Base-by-base conservation (phyloP, 2,113 vertebrate genomes). In the Rhizomys pruinosus region DNA sequence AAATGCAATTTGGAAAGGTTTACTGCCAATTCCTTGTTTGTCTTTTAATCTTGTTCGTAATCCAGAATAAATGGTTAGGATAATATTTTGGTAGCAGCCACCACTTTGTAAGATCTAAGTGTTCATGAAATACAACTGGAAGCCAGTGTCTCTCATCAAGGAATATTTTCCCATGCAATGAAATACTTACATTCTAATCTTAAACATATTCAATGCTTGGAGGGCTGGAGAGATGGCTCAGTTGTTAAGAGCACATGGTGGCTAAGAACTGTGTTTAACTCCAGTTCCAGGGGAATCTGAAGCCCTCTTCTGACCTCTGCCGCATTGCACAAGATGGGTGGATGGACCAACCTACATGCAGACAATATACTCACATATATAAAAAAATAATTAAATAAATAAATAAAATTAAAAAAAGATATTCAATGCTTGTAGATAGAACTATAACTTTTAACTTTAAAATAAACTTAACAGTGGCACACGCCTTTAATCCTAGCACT, bases 131-230 rank as follows among this genome's bases (percentile, higher is more conserved):
- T 55, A 34, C 23, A 69, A 79, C n/a, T 27, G 3, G 79, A 92
- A 94, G 71, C 76, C 39, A 72, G 27, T 42, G 57, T 82, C 57
- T 63, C 47, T 84, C 55, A 80, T 3, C 16, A 59, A 87, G 61
- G 44, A 69, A 34, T 34, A 32, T 78, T 74, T 64, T 68, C 73
- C 68, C 72, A 34, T 20, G 27, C 73, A 64, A 39, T 59, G 47
- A 47, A 59, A 95, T 59, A 15, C 87, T 87, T 89, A n/a, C n/a
- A 20, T 84, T 84, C 61, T 91, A 25, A 79, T 82, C 55, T 92
- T 92, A 25, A 87, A 87, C n/a, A n/a, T n/a, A n/a, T n/a, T n/a
- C n/a, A n/a, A 52, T 52, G 47, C 47, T 52, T 52, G 6, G 47
- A 52, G 47, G 47, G n/a, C n/a, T n/a, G n/a, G n/a, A n/a, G n/a